Evolutionary conservation across 2,797 vertebrate species (phyloP), one percentile per base, ranked within the genome.

Genomic region (Spatula versicolor): DNA sequence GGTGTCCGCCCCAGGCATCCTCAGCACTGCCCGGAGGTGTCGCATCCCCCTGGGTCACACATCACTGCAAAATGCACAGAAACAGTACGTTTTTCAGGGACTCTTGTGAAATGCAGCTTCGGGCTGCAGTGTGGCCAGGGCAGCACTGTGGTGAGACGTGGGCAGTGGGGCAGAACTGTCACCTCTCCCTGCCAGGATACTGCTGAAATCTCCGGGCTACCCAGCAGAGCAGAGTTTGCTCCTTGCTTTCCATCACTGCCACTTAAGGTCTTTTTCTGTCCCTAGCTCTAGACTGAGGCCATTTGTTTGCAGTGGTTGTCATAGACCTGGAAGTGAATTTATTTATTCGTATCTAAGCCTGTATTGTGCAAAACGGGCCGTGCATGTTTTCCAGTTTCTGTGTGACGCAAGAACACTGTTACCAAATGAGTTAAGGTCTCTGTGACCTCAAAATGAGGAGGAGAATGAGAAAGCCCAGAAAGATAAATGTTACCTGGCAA

Each of bases 101-200:
- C 60, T 79, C 60, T 25, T 63, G 26, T 75, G 74, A 56, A 54
- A 41, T 17, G 13, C 63, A 72, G 45, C 39, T 39, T 15, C 0
- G 0, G 39, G n/a, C 35, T 76, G 79, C n/a, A 45, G 30, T 2
- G 0, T 14, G 28, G 63, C 31, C 33, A 7, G 30, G 45, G 52
- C 46, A 50, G 68, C 13, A 5, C 20, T 1, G 0, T 28, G 28
- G 31, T 56, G 39, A 62, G 55, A 39, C 4, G 0, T 14, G 13
- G 3, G 66, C 11, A 23, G 8, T 14, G 30, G 39, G 52, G 5
- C 23, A 43, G 55, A 66, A n/a, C 31, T 59, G 64, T 26, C 56
- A 4, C 31, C 17, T 7, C 22, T 7, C 23, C 6, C 46, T 88
- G 37, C 60, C 69, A 60, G 59, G 76, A 71, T 37, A 18, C 7